Evolutionary conservation across 92 coral and sea anemone genomes (phyloP), one percentile per base, ranked within the genome.

Genomic region (Paramuricea clavata): DNA sequence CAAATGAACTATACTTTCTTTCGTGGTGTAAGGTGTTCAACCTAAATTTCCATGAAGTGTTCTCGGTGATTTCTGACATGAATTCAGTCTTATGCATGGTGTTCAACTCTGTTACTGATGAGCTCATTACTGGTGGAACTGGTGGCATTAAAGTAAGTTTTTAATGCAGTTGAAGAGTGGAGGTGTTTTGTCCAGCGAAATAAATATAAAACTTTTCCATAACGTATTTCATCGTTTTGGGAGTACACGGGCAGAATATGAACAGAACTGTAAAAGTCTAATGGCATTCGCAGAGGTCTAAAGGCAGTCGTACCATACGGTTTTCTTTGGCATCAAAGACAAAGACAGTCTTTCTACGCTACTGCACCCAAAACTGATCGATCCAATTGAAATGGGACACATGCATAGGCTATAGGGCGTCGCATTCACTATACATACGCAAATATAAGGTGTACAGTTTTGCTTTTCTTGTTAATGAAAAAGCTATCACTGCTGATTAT

Each of bases 21-120:
- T 76, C 15, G 49, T 49, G 7, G 33, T 47, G 80, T 65, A 73
- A 96, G 99, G 99, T 96, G 26, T 96, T 94, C 60, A 96, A 96
- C 73, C 90, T 96, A 54, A 96, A 94, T 69, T 94, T 96, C 80
- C 98, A 94, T 84, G 99, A 96, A 35, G 99, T 96, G 42, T 89
- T 96, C 56, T 94, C 99, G 31, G 98, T 96, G 77, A 88, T 97
- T 54, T 95, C 99, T 28, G 99, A 94, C 52, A 96, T 96, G 99
- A 97, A 94, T 84, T 94, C 99, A 2, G 93, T 96, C 11, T 81
- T 96, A 61, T 96, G 98, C 21, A 96, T 96, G 98, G 99, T 96
- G 31, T 96, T 96, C 60, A 96, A 96, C 81, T 98, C 91, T 42
- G 91, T 83, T 28, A 91, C 91, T 44, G 88, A 92, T 85, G 99